Percentiles rank a stretch among this genome's conserved stretches.
Evolutionary conservation across 2,113 vertebrate species (phyloP).

Genomic region (Pristiophorus japonicus): DNA sequence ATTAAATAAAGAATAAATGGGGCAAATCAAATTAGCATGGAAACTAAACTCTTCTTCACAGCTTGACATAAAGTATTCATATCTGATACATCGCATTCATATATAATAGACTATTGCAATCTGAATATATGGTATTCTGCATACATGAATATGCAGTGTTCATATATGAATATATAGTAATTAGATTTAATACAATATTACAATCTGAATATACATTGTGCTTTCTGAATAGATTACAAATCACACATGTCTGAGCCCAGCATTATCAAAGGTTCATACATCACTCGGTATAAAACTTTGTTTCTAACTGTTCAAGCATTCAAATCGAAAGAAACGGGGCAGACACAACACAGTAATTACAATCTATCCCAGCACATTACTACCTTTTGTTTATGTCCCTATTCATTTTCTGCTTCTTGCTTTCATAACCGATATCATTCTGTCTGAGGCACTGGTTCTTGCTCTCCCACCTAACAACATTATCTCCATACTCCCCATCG

Average conservation of each 20-base stretch:
- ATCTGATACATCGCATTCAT: not conserved
- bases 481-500: not conserved
- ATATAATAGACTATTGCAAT: not conserved
- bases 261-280: not conserved
- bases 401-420: not conserved
- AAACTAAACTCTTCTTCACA: not conserved
- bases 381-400: not conserved
- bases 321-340: not conserved
- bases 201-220: not conserved
- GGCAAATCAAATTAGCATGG: not conserved
- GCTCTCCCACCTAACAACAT: not conserved
- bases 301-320: not conserved
- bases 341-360: not conserved
- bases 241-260: not conserved
- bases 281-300: not conserved
- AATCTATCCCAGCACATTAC: not conserved
- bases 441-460: not conserved
- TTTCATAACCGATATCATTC: not conserved
- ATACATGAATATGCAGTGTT: slow-evolving; percentile 20
- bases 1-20: not conserved
- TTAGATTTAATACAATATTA: not conserved
- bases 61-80: not conserved
- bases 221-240: not conserved
- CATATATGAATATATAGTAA: not conserved
- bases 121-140: slow-evolving; percentile 3